A percentile compares a stretch with the other conserved stretches of the same genome.
Evolutionary conservation across 2,888 invertebrate genomes (phyloP).

Genomic region (Ctena decussata): DNA sequence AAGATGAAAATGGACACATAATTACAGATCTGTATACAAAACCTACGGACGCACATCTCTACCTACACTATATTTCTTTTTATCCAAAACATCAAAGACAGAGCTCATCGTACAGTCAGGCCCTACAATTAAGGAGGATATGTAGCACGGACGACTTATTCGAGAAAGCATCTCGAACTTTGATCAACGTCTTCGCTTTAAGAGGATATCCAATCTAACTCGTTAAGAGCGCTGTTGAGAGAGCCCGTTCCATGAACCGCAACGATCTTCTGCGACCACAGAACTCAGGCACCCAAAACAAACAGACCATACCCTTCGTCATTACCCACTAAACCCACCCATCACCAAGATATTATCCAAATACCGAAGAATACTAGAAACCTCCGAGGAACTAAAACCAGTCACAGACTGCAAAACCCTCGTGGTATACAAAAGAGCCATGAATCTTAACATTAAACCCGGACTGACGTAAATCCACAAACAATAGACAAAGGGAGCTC

Average conservation of each 20-base stretch:
- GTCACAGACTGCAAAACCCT: background rate
- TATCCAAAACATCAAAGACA: background rate
- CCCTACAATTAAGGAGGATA: background rate
- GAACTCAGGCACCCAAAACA: background rate
- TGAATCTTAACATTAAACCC: background rate
- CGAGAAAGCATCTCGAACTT: background rate
- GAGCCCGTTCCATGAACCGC: background rate
- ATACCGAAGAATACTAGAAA: background rate
- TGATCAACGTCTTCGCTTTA: background rate
- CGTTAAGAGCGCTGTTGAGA: background rate
- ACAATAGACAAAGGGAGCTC: background rate
- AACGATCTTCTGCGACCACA: background rate
- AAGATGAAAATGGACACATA: background rate
- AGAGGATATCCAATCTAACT: constrained; percentile 9
- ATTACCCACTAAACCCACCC: background rate
- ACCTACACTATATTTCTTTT: background rate
- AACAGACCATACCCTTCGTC: background rate
- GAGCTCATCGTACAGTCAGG: background rate
- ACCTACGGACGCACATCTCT: background rate
- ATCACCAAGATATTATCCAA: background rate
- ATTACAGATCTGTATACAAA: constrained; percentile 1
- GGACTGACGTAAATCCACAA: background rate
- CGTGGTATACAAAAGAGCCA: background rate
- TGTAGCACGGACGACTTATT: background rate
- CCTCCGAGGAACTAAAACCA: background rate